Evolutionary conservation across 2,888 invertebrate species (phyloP), one percentile per base, ranked within the genome.

Genomic region (Ochropleura leucogaster): DNA sequence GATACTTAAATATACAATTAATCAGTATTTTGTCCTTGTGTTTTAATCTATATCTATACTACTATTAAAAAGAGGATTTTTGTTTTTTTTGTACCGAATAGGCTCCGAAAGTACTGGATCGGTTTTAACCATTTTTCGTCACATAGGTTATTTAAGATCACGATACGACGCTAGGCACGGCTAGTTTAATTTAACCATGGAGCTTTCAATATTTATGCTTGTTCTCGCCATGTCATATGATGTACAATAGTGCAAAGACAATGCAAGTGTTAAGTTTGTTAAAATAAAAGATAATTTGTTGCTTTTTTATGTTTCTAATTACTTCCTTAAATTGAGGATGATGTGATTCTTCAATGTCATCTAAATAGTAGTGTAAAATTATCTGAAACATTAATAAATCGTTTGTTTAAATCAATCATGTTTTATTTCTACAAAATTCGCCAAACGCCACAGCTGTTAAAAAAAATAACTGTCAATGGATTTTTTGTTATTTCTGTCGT

Each of bases 371-470:
- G 90, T 90, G 89, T 90, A 89, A 91, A 91, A 86, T 90, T 89
- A 89, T 88, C 90, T 87, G 87, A 77, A 83, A 89, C 87, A 88
- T 89, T 84, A 94, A 94, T 94, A 94, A 94, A 95, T 91, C 89
- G 92, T 92, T 94, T 94, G 92, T 93, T 94, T 93, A 92, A 93
- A 93, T 91, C 82, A 78, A 81, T 53, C 77, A 66, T 86, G 84
- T 90, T 90, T 89, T 87, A 88, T 82, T 88, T 82, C 8, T 18
- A 30, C 10, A 16, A 10, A 14, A n/a, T 47, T 55, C 3, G 10
- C 12, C 49, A 49, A 64, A 14, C 30, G 3, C 3, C 14, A 16
- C 16, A 1, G n/a, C 12, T 12, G 60, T 14, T 62, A 49, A 57
- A 42, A 46, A 53, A 42, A 8, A 47, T 4, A 3, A 49, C 8